phyloP scores from a whole-genome alignment of 2,797 vertebrate species.

The Paramormyrops hopkinsi region DNA sequence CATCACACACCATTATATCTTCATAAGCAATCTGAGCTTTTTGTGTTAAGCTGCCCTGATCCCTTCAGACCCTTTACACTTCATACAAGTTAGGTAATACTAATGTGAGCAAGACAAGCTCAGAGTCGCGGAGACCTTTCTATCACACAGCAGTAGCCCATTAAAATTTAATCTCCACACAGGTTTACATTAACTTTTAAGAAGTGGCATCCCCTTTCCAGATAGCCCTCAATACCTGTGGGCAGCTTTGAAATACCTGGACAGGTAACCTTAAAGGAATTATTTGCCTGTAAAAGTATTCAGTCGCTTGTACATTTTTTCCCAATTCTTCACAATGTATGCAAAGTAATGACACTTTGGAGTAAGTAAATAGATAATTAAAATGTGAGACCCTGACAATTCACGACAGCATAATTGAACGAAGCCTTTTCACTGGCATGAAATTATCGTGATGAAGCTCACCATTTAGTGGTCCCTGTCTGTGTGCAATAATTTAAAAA shows the following conservation, averaged over 20 bases:
- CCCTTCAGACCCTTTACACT: constrained; percentile 12
- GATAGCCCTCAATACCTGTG: background rate
- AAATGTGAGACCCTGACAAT: background rate
- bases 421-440: background rate
- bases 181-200: constrained; percentile 32
- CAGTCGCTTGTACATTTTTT: background rate
- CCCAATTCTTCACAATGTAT: background rate
- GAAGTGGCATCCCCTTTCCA: constrained; percentile 25
- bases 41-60: background rate
- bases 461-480: background rate
- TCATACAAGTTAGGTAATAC: constrained; percentile 19
- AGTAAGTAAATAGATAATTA: background rate
- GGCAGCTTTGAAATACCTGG: background rate
- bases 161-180: constrained; percentile 33
- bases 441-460: background rate
- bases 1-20: background rate
- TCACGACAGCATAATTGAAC: background rate
- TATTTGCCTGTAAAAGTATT: background rate
- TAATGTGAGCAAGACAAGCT: constrained; percentile 13
- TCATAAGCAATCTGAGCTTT: background rate
- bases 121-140: constrained; percentile 24
- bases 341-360: background rate
- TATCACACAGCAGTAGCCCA: constrained; percentile 9
- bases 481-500: background rate
- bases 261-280: background rate